Evolutionary conservation across 2,888 invertebrate species (phyloP).

Genomic region (Parnassius apollo): DNA sequence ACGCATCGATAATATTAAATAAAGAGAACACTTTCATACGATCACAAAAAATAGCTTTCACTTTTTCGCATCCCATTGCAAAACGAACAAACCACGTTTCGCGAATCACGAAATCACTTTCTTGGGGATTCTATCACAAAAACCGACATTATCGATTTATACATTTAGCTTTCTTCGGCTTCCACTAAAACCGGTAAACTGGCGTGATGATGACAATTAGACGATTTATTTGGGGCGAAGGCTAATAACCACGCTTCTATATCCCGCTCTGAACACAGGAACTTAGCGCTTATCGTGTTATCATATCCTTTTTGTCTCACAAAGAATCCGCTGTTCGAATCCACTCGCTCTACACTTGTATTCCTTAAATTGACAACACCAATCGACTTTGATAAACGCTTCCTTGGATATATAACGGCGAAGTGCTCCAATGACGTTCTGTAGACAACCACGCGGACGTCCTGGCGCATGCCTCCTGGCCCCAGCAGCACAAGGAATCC

Average conservation of each 20-base stretch:
- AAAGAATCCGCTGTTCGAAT: conserved; percentile 74
- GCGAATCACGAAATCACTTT: conserved; percentile 38
- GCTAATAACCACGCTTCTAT: conserved; percentile 82
- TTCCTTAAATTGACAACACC: conserved; percentile 83
- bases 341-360: conserved; percentile 78
- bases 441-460: conserved; percentile 84
- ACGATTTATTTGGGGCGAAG: conserved; percentile 72
- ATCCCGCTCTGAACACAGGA: conserved; percentile 80
- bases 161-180: conserved; percentile 75
- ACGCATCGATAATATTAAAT: conserved; percentile 39
- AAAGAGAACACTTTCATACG: conserved; percentile 57
- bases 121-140: conserved; percentile 44
- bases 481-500: conserved; percentile 83
- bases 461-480: conserved; percentile 80
- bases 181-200: conserved; percentile 83
- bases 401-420: conserved; percentile 84
- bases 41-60: conserved; percentile 68
- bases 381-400: conserved; percentile 82
- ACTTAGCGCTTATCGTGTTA: conserved; percentile 81
- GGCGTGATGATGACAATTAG: conserved; percentile 70
- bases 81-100: conserved; percentile 64
- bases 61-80: conserved; percentile 68
- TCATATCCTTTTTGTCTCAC: conserved; percentile 84
- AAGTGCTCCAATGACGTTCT: conserved; percentile 84
- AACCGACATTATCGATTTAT: conserved; percentile 43